These are phyloP conservation scores for Cinclus mexicanus DNA, from an alignment of 2,113 vertebrate genomes.

Conservation along the genomic window DNA sequence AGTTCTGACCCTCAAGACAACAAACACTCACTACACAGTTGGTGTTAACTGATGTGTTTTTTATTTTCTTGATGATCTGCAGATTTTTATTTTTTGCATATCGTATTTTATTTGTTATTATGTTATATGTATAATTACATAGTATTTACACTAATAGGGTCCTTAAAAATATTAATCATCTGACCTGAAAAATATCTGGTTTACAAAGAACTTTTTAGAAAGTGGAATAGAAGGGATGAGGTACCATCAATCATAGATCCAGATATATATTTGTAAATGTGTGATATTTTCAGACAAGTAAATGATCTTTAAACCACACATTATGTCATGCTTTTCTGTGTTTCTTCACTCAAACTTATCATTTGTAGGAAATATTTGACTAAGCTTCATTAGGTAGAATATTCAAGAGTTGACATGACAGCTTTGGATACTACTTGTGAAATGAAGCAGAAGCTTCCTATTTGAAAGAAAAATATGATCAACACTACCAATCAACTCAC, in stretches of 20 bases:
- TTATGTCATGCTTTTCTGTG: neutral
- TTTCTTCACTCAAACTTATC: neutral
- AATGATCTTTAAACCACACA: neutral
- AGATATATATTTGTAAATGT: neutral
- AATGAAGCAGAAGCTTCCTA: neutral
- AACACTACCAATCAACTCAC: neutral
- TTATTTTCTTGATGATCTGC: neutral
- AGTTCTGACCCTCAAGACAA: neutral
- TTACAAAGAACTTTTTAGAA: neutral
- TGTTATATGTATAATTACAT: too few species aligned
- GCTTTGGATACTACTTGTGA: neutral
- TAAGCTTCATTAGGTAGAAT: neutral
- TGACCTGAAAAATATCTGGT: neutral
- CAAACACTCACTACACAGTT: fast-evolving
- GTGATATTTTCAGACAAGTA: neutral
- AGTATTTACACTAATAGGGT: neutral
- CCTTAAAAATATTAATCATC: neutral
- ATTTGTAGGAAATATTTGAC: neutral
- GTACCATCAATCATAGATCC: neutral
- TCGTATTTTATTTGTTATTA: neutral
- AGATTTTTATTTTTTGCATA: neutral
- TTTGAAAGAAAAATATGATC: neutral
- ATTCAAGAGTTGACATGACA: neutral
- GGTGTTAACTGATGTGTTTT: neutral
- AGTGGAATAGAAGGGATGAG: neutral